These are phyloP conservation scores for Archegozetes longisetosus DNA, from an alignment of 1,140 invertebrate species.

Conservation along the genomic window DNA sequence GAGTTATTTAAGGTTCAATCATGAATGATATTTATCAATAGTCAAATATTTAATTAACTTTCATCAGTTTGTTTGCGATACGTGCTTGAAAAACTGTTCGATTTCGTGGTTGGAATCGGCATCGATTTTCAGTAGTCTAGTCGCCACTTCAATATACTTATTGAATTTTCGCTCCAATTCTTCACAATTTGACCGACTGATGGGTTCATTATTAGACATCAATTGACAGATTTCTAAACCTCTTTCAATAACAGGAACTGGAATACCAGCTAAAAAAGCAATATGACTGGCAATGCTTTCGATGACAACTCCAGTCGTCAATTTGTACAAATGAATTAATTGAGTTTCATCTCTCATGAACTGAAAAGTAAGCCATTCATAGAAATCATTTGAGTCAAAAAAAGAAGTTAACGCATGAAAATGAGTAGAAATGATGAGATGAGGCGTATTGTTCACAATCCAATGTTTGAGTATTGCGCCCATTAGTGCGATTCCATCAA, in stretches of 20 bases:
- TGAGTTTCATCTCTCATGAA: constrained; percentile 35
- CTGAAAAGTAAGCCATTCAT: constrained; percentile 27
- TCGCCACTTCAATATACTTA: background rate
- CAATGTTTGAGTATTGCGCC: constrained; percentile 46
- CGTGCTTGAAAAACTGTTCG: background rate
- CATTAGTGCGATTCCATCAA: constrained; percentile 53
- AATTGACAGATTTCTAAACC: constrained; percentile 7
- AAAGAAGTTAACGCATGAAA: constrained; percentile 44
- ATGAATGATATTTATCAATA: too few species aligned
- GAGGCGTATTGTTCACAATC: constrained; percentile 43
- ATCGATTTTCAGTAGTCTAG: background rate
- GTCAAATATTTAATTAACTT: too few species aligned
- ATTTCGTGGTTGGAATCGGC: background rate
- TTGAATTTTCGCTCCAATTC: background rate
- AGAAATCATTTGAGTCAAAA: constrained; percentile 2
- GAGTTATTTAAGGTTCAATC: too few species aligned
- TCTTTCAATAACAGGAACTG: constrained; percentile 27
- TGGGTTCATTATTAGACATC: background rate
- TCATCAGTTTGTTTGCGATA: too few species aligned
- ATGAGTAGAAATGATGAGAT: constrained; percentile 59
- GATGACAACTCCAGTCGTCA: constrained; percentile 34
- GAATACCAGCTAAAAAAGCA: constrained; percentile 34
- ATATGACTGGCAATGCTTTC: constrained; percentile 41
- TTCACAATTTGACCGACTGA: background rate
- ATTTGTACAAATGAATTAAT: constrained; percentile 43